Evolutionary conservation across 2,888 invertebrate species (phyloP), one percentile per base, ranked within the genome.

Genomic region (Clunio marinus): DNA sequence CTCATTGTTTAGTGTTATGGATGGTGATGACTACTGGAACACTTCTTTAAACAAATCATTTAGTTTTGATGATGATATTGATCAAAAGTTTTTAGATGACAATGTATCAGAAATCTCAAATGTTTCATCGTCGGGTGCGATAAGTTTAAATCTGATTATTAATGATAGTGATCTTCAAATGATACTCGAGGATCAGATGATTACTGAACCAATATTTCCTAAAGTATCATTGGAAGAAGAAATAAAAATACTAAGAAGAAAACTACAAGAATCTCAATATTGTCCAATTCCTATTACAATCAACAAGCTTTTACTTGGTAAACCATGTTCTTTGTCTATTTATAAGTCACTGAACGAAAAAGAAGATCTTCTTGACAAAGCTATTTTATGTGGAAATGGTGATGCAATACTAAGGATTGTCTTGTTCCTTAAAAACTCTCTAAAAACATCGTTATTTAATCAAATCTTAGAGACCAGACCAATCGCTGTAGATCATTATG

Each of bases 11-110:
- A 58, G 32, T 32, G 63, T 65, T 66, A 72, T 70, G 69, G 84
- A 86, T 70, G 85, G 86, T 62, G 88, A 88, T 70, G 88, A 87
- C 73, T 91, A 88, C 77, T 92, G 92, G 92, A 87, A 89, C 75
- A 85, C 85, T 73, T 87, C 86, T 13, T 85, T 86, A 70, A 85
- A 85, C 1, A 85, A 84, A 71, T 87, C 87, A 0, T 88, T 91
- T 72, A 87, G 83, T 76, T 92, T 92, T 75, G 91, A 91, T 72
- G 89, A 89, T 70, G 89, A 88, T 72, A 87, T 88, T 73, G 87
- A 86, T 75, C 80, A 77, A 25, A 69, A 66, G 27, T 2, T 32
- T 46, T 46, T 46, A 24, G 71, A 77, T 55, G 79, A 79, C 68
- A 73, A 75, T 13, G 73, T 77, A 20, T 79, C 79, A 0, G 79